Evolutionary conservation across 37 sponge, comb jelly and placozoan species (phyloP).

Genomic region (Amphimedon queenslandica): DNA sequence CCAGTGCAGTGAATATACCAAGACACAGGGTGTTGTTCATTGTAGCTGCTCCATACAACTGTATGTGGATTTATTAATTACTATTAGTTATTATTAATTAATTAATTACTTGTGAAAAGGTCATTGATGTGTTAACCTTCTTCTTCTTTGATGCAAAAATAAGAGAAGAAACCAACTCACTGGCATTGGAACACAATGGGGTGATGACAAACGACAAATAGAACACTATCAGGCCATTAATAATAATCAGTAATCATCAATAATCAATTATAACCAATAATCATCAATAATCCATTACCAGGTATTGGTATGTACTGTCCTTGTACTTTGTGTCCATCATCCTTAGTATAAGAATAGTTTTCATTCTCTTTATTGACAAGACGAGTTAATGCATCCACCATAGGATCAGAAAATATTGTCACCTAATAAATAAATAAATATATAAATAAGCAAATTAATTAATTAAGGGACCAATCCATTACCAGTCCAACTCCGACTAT

Average conservation of each 20-base stretch:
- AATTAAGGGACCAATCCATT: not conserved
- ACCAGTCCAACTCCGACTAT: slow-evolving; percentile 71
- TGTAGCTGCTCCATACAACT: slow-evolving; percentile 93
- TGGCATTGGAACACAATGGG: slow-evolving; percentile 92
- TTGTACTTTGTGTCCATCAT: not conserved
- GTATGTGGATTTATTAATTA: not conserved
- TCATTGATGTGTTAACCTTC: slow-evolving; percentile 71
- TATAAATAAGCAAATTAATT: not conserved
- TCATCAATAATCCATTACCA: slow-evolving; percentile 18
- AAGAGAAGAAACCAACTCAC: slow-evolving; percentile 90
- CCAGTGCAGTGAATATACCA: slow-evolving; percentile 80
- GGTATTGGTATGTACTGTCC: slow-evolving; percentile 69
- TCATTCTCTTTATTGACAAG: slow-evolving; percentile 51
- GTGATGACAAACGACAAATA: slow-evolving; percentile 90
- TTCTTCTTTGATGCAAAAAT: slow-evolving; percentile 87
- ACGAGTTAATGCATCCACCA: slow-evolving; percentile 73
- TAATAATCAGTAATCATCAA: too few relatives aligned
- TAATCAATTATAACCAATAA: too few relatives aligned
- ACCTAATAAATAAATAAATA: slow-evolving; percentile 18
- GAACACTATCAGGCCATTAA: slow-evolving; percentile 60
- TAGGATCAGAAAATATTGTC: slow-evolving; percentile 88
- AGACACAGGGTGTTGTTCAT: slow-evolving; percentile 95
- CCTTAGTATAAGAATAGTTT: slow-evolving; percentile 4
- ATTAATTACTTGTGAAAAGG: slow-evolving; percentile 76
- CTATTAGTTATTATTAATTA: not conserved